Percentiles rank a stretch among this genome's conserved stretches.
These are phyloP conservation scores for Manis javanica DNA, from an alignment of 2,797 vertebrate species.

Conservation along the genomic window DNA sequence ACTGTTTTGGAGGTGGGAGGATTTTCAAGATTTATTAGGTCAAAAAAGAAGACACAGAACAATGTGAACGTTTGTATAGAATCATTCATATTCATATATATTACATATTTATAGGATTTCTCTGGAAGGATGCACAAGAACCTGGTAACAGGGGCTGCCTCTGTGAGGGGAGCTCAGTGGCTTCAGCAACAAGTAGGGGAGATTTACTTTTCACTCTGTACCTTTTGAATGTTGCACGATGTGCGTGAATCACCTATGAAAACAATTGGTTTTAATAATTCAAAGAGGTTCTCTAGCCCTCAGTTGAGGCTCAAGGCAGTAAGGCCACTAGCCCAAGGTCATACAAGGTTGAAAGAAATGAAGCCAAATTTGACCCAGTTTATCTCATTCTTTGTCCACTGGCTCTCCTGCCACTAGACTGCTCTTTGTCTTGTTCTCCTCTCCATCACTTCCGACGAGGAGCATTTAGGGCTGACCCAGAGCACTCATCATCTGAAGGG, in stretches of 20 bases:
- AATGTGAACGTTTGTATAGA: not conserved
- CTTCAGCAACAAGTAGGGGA: not conserved
- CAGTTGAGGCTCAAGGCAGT: not conserved
- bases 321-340: not conserved
- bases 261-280: not conserved
- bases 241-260: not conserved
- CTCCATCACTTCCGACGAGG: not conserved
- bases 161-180: not conserved
- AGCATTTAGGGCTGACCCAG: not conserved
- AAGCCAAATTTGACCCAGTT: not conserved
- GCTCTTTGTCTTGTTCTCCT: not conserved
- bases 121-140: not conserved
- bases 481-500: not conserved
- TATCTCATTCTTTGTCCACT: not conserved
- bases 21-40: not conserved
- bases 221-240: not conserved
- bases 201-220: not conserved
- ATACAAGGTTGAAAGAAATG: not conserved
- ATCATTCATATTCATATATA: not conserved
- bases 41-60: not conserved
- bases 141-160: not conserved
- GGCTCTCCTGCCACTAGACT: accelerated
- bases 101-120: not conserved
- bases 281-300: not conserved
- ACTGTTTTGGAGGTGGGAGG: not conserved